Conservation (phyloP, 2,113 vertebrate species). For the Plestiodon gilberti region DNA sequence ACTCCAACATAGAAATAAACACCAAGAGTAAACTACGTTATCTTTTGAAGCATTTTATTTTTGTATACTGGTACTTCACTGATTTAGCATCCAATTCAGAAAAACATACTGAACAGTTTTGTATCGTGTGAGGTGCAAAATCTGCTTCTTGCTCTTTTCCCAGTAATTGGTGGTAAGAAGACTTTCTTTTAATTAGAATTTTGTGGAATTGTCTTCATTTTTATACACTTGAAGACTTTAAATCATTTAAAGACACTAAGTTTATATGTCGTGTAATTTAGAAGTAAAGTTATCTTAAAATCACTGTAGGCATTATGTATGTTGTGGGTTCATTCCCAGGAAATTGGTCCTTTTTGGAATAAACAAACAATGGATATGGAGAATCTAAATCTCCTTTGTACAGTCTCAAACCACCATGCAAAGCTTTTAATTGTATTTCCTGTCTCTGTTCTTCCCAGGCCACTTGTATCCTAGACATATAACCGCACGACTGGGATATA, state of each 20-base stretch:
- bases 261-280: not conserved
- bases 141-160: not conserved
- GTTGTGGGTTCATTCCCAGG: conserved; percentile 1
- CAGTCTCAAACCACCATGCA: not conserved
- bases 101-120: not conserved
- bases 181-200: not conserved
- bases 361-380: not conserved
- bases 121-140: not conserved
- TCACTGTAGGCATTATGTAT: not conserved
- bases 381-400: conserved; percentile 26
- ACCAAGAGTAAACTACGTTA: not conserved
- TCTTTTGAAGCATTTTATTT: not conserved
- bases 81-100: not conserved
- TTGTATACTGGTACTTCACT: not conserved
- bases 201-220: not conserved
- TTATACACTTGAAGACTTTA: not conserved
- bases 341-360: conserved; percentile 15
- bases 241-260: not conserved
- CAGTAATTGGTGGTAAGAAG: not conserved
- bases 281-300: not conserved
- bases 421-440: conserved; percentile 2
- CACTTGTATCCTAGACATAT: not conserved
- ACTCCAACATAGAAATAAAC: too few relatives aligned
- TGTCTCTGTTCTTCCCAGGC: not conserved
- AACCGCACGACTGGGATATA: not conserved